Percentiles rank a stretch among this genome's conserved stretches.
phyloP scores from a whole-genome alignment of 2,888 invertebrate genomes.

The Ischnus inquisitorius region DNA sequence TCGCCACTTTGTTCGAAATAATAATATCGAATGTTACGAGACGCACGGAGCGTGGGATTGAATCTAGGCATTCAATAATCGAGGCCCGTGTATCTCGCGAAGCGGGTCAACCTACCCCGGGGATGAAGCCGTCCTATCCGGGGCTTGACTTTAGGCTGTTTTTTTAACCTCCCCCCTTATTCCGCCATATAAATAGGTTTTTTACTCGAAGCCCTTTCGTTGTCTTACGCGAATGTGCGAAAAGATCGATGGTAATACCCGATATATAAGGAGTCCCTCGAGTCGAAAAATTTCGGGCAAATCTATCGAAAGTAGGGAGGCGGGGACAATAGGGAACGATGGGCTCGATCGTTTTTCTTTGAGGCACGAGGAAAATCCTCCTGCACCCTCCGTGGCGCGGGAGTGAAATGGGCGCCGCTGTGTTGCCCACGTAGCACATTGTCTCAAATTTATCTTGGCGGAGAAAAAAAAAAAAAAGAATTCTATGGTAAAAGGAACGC shows the following conservation, averaged over 20 bases:
- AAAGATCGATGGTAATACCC: slow-evolving; percentile 40
- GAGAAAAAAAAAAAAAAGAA: slow-evolving; percentile 46
- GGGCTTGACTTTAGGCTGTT: not conserved
- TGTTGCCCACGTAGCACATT: slow-evolving; percentile 66
- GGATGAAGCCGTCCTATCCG: not conserved
- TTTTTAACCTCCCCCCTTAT: not conserved
- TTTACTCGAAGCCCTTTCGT: not conserved
- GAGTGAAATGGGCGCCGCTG: slow-evolving; percentile 28
- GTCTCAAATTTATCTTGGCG: slow-evolving; percentile 67
- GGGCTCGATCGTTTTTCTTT: slow-evolving; percentile 43
- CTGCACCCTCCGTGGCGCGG: slow-evolving; percentile 20
- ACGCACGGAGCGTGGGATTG: slow-evolving; percentile 28
- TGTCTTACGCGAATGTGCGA: slow-evolving; percentile 35
- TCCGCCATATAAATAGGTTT: not conserved
- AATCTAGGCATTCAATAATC: slow-evolving; percentile 50
- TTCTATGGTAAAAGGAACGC: slow-evolving; percentile 29
- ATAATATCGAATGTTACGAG: slow-evolving; percentile 39
- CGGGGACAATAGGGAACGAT: slow-evolving; percentile 39
- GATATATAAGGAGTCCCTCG: slow-evolving; percentile 32
- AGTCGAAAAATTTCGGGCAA: slow-evolving; percentile 37
- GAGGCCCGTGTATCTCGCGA: slow-evolving; percentile 20
- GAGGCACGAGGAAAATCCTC: slow-evolving; percentile 15
- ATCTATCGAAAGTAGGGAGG: slow-evolving; percentile 53
- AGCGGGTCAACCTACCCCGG: not conserved
- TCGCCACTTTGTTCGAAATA: slow-evolving; percentile 22